phyloP scores from a whole-genome alignment of 2,113 vertebrate species.

The Eudorcas thomsonii region DNA sequence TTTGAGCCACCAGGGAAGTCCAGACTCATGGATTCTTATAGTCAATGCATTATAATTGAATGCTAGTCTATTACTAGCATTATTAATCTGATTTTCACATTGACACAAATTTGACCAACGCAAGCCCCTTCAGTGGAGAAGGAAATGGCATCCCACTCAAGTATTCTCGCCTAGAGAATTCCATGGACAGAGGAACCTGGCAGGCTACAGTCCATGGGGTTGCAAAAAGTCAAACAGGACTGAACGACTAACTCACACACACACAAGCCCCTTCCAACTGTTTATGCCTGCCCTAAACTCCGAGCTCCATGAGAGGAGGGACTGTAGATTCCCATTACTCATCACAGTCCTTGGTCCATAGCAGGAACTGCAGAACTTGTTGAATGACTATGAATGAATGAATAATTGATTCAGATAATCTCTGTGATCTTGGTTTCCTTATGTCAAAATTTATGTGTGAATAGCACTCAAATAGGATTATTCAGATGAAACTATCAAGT shows the following conservation, averaged over 20 bases:
- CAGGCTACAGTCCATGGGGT: background rate
- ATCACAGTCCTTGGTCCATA: background rate
- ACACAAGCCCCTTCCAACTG: background rate
- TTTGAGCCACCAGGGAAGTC: background rate
- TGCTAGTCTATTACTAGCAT: background rate
- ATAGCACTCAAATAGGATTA: background rate
- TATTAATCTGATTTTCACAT: background rate
- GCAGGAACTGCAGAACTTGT: background rate
- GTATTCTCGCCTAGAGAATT: background rate
- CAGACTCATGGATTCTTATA: background rate
- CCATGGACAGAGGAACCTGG: background rate
- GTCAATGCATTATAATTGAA: background rate
- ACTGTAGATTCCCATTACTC: background rate
- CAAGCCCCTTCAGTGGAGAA: background rate
- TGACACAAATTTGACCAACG: background rate
- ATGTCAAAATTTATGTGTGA: slow-evolving; percentile 30
- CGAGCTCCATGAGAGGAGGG: background rate
- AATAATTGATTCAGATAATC: background rate
- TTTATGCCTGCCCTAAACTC: background rate
- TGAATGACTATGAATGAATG: background rate
- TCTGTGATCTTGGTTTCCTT: slow-evolving; percentile 4
- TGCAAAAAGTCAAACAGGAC: background rate
- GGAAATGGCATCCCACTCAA: background rate
- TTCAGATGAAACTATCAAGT: slow-evolving; percentile 23
- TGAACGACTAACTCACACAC: background rate